phyloP scores from a whole-genome alignment of 2,113 vertebrate genomes.

The Sorex araneus region DNA sequence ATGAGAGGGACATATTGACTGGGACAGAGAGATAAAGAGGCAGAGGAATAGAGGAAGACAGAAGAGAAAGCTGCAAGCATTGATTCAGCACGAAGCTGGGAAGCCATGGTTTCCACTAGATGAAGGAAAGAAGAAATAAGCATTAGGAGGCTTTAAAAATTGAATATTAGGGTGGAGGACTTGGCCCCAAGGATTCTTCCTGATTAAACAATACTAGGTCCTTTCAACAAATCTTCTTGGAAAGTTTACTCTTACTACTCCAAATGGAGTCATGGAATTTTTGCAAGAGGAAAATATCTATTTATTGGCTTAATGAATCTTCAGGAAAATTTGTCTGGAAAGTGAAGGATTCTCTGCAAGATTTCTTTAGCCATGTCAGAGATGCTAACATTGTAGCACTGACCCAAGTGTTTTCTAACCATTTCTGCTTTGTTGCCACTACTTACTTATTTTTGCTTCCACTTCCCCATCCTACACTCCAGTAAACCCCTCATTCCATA shows the following conservation, averaged over 20 bases:
- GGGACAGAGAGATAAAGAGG: background rate
- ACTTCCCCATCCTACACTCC: rapidly evolving
- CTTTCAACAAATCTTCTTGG: conserved; percentile 51
- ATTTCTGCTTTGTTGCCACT: background rate
- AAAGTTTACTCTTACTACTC: conserved; percentile 46
- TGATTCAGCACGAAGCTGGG: background rate
- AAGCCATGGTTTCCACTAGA: background rate
- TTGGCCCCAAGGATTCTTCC: conserved; percentile 35
- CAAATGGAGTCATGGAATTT: conserved; percentile 43
- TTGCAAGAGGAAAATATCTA: conserved; percentile 47
- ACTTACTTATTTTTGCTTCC: background rate
- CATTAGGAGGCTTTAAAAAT: background rate
- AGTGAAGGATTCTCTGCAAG: background rate
- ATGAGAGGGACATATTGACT: too few species aligned
- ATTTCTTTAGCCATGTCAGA: background rate
- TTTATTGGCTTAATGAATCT: conserved; percentile 35
- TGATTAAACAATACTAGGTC: conserved; percentile 31
- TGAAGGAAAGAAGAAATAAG: conserved; percentile 23
- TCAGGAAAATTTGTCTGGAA: conserved; percentile 45
- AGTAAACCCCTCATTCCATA: background rate
- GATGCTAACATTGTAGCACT: background rate
- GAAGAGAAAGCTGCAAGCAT: background rate
- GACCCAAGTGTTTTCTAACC: background rate
- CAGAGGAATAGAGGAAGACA: background rate
- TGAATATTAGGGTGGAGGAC: background rate